Percentiles rank a stretch among this genome's conserved stretches.
Conservation (phyloP, 92 coral and sea anemone species). For the Micromussa lordhowensis region DNA sequence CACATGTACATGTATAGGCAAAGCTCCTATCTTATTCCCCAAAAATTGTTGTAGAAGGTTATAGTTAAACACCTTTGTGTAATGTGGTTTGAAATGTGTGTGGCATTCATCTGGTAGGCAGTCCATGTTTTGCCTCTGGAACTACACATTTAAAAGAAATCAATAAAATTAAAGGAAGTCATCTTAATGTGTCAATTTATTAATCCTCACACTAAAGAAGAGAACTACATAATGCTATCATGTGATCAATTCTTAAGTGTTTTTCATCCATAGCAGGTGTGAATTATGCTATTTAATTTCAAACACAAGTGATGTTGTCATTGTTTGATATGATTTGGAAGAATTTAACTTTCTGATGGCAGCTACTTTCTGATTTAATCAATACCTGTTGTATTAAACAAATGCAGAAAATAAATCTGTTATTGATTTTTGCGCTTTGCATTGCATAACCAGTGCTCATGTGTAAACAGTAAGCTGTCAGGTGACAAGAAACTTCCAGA, state of each 20-base stretch:
- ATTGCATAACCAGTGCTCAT: too few relatives aligned
- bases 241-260: background rate
- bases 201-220: background rate
- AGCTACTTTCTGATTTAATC: background rate
- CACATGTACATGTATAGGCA: background rate
- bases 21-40: background rate
- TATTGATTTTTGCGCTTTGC: too few relatives aligned
- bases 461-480: background rate
- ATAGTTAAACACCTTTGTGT: too few relatives aligned
- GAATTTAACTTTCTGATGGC: background rate
- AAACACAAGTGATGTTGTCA: background rate
- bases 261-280: background rate
- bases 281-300: background rate
- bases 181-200: too few relatives aligned
- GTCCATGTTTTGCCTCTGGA: too few relatives aligned
- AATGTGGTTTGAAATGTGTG: too few relatives aligned
- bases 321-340: background rate
- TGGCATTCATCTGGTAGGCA: too few relatives aligned
- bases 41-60: too few relatives aligned
- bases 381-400: background rate
- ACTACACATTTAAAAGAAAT: too few relatives aligned
- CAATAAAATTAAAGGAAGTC: background rate
- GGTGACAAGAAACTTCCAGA: conserved; percentile 10
- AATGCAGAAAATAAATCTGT: background rate
- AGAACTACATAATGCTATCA: background rate